These are phyloP conservation scores for Neosilurus hyrtlii DNA, from an alignment of 2,797 vertebrate species.

Conservation along the genomic window DNA sequence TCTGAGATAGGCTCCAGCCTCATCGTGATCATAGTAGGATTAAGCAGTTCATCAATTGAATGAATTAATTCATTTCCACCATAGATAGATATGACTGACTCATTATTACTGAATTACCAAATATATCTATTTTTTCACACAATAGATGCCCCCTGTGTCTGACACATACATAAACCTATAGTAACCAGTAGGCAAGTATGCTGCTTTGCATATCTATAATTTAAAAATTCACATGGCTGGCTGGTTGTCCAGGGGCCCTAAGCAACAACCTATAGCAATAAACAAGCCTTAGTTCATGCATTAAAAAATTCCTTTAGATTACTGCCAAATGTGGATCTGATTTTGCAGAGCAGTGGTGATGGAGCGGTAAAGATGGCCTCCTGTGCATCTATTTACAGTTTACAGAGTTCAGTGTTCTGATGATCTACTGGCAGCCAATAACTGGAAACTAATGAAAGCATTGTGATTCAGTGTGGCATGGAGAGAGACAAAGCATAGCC, in stretches of 20 bases:
- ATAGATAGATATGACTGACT: too few species aligned
- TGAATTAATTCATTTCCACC: too few species aligned
- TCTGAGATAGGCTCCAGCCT: too few species aligned
- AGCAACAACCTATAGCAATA: neutral
- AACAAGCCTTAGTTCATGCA: neutral
- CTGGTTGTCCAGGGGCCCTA: neutral
- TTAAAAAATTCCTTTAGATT: neutral
- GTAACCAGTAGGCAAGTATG: neutral
- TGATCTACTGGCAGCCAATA: conserved; percentile 70
- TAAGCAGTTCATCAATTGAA: too few species aligned
- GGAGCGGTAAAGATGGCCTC: conserved; percentile 50
- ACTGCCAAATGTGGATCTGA: neutral
- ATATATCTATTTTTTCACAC: too few species aligned
- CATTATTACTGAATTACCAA: too few species aligned
- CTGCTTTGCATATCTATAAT: neutral
- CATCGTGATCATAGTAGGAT: too few species aligned
- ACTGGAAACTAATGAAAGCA: conserved; percentile 72
- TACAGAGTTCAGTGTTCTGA: conserved; percentile 72
- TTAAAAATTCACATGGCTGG: neutral
- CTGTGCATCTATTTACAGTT: conserved; percentile 70
- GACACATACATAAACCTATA: neutral
- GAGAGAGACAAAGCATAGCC: conserved; percentile 57
- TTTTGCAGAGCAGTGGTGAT: conserved; percentile 51
- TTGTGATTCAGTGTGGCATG: conserved; percentile 65
- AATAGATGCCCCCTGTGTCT: neutral